phyloP scores from a whole-genome alignment of 2,113 vertebrate genomes.

The Phyllostomus discolor region DNA sequence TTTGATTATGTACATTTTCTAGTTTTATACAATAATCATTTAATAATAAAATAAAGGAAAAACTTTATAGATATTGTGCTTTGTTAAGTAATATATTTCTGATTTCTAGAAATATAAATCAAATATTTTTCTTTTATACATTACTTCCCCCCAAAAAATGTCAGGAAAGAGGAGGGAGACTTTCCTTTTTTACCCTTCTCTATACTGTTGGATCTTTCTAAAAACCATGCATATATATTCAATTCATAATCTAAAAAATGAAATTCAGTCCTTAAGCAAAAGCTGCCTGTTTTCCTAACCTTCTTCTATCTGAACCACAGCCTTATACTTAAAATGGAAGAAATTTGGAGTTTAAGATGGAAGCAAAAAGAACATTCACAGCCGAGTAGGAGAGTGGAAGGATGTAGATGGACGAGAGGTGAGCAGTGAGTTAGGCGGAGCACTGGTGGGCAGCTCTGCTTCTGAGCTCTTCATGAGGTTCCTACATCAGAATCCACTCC shows the following conservation, averaged over 20 bases:
- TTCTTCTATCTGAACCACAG: neutral
- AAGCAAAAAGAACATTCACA: neutral
- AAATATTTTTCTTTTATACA: neutral
- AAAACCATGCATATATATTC: neutral
- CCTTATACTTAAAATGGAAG: neutral
- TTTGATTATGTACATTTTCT: neutral
- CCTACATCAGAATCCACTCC: neutral
- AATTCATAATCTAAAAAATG: neutral
- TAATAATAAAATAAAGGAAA: neutral
- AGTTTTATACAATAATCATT: neutral
- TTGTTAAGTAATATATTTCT: neutral
- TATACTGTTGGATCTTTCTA: neutral
- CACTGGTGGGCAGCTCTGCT: neutral
- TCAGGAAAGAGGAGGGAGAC: neutral
- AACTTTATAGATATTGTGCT: neutral
- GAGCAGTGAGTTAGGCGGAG: fast-evolving
- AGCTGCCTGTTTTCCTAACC: neutral
- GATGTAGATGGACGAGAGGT: fast-evolving
- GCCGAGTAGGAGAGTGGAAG: neutral
- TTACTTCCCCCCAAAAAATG: neutral
- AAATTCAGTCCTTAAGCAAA: neutral
- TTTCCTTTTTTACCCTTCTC: neutral
- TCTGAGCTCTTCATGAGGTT: neutral
- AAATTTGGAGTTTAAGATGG: neutral
- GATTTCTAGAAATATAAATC: neutral